Evolutionary conservation across 1,140 invertebrate species (phyloP).

Genomic region (Hylaeus anthracinus): DNA sequence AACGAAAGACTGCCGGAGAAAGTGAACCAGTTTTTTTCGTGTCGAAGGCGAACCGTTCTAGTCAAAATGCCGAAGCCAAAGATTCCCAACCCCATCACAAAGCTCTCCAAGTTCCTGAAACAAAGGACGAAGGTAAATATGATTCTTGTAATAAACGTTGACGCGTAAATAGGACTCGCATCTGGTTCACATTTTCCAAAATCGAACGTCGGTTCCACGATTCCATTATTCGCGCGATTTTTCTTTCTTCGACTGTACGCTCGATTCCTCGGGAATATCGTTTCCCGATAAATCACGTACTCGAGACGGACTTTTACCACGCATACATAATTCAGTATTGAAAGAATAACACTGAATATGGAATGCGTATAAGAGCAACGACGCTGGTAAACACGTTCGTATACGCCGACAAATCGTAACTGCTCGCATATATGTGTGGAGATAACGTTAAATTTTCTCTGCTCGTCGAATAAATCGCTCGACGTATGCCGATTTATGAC

Average conservation of each 20-base stretch:
- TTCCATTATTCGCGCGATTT: background rate
- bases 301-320: background rate
- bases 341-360: background rate
- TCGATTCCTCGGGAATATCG: background rate
- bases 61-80: slow-evolving; percentile 79
- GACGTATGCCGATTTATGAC: background rate
- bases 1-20: background rate
- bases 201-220: background rate
- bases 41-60: slow-evolving; percentile 2
- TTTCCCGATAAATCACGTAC: background rate
- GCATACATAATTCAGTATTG: background rate
- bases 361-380: background rate
- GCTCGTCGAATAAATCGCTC: background rate
- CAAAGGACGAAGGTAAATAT: slow-evolving; percentile 80
- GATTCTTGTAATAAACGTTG: too few species aligned
- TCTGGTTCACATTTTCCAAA: too few species aligned
- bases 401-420: too few species aligned
- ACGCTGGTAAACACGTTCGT: too few species aligned
- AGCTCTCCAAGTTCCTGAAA: slow-evolving; percentile 80
- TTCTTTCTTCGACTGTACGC: background rate
- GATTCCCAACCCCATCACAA: slow-evolving; percentile 75
- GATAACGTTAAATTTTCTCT: background rate
- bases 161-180: too few species aligned
- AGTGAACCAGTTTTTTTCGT: background rate
- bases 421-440: too few species aligned